Percentiles rank a stretch among this genome's conserved stretches.
Conservation (phyloP, 2,797 vertebrate species). For the Semaprochilodus insignis region DNA sequence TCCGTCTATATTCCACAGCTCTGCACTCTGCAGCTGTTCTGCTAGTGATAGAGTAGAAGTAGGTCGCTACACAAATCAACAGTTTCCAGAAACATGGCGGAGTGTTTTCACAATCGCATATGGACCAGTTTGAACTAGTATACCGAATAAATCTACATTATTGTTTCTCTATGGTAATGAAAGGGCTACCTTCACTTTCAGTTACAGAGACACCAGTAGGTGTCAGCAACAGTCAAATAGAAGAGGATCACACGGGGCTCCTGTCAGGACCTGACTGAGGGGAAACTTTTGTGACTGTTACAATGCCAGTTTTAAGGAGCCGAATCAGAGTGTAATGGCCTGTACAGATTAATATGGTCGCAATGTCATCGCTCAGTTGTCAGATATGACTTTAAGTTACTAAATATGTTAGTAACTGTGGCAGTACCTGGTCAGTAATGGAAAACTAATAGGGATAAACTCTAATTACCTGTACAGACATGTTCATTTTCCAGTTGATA, state of each 20-base stretch:
- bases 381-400: too few relatives aligned
- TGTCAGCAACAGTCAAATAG: neutral
- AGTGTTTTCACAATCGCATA: constrained; percentile 5
- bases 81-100: constrained; percentile 8
- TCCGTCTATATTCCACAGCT: constrained; percentile 7
- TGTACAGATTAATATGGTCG: too few relatives aligned
- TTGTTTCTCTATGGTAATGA: constrained; percentile 16
- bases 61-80: constrained; percentile 11
- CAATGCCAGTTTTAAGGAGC: too few relatives aligned
- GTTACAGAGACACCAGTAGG: neutral
- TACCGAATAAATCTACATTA: neutral
- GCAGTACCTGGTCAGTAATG: too few relatives aligned
- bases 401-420: too few relatives aligned
- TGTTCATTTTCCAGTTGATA: too few relatives aligned
- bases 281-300: too few relatives aligned
- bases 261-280: neutral
- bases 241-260: neutral
- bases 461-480: too few relatives aligned
- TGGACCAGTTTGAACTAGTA: constrained; percentile 8
- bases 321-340: too few relatives aligned
- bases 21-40: constrained; percentile 13
- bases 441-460: too few relatives aligned
- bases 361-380: too few relatives aligned
- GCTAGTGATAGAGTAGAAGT: constrained; percentile 21
- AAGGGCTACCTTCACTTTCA: neutral